phyloP scores from a whole-genome alignment of 2,888 invertebrate genomes.

The Seira musarum region DNA sequence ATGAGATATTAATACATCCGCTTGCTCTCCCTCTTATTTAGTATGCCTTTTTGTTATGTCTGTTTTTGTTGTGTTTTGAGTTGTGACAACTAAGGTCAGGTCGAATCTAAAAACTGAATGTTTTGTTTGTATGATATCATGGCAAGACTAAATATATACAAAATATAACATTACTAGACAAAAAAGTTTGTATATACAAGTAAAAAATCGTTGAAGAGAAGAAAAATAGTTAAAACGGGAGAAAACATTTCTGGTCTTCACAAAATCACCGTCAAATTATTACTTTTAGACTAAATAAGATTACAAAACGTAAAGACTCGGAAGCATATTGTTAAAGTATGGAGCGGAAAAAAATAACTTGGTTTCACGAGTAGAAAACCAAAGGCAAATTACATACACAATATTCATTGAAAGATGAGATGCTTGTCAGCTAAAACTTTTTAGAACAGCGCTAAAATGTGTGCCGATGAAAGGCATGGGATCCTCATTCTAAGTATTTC shows the following conservation, averaged over 20 bases:
- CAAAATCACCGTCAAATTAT: background rate
- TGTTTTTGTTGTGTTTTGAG: background rate
- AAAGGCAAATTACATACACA: too few species aligned
- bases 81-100: background rate
- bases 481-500: too few species aligned
- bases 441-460: too few species aligned
- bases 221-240: constrained; percentile 1
- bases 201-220: background rate
- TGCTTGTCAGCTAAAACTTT: too few species aligned
- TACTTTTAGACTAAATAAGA: background rate
- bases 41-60: background rate
- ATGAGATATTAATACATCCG: constrained; percentile 38
- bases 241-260: background rate
- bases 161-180: constrained; percentile 1
- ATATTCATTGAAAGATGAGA: too few species aligned
- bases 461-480: too few species aligned
- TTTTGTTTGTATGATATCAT: background rate
- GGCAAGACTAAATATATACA: background rate
- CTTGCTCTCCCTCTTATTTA: background rate
- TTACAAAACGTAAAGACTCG: constrained; percentile 2
- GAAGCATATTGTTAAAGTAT: background rate
- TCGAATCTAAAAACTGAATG: background rate
- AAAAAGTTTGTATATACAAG: background rate
- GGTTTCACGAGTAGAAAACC: too few species aligned
- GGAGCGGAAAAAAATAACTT: background rate